These are phyloP conservation scores for Diloba caeruleocephala DNA, from an alignment of 2,888 invertebrate genomes.

Conservation along the genomic window DNA sequence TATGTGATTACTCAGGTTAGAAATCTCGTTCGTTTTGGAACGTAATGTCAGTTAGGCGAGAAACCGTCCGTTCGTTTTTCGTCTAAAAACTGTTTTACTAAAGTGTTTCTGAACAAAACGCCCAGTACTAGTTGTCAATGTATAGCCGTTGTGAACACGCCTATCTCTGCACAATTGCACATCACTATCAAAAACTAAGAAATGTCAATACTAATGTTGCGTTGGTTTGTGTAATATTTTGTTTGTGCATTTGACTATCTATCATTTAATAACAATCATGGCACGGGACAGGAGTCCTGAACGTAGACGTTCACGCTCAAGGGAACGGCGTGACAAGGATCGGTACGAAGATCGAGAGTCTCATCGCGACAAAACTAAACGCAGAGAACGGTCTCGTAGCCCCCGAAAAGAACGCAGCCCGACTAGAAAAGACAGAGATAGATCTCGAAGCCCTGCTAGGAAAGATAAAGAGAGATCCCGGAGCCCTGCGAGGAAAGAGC, in stretches of 20 bases:
- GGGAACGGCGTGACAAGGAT: constrained; percentile 81
- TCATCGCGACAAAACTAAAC: constrained; percentile 79
- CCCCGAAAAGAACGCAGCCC: constrained; percentile 75
- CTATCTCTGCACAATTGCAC: too few relatives aligned
- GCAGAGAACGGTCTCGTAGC: constrained; percentile 77
- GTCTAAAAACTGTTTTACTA: too few relatives aligned
- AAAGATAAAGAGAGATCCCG: constrained; percentile 70
- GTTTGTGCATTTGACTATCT: background rate
- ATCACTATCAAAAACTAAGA: background rate
- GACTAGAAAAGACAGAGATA: constrained; percentile 70
- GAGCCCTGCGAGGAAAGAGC: constrained; percentile 61
- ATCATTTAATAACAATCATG: constrained; percentile 57
- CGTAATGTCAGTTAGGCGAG: too few relatives aligned
- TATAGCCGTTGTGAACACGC: too few relatives aligned
- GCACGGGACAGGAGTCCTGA: constrained; percentile 81
- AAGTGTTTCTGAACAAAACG: too few relatives aligned
- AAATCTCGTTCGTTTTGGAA: too few relatives aligned
- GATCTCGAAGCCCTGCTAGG: constrained; percentile 69
- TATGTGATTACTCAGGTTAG: too few relatives aligned
- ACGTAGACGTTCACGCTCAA: constrained; percentile 80
- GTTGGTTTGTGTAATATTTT: background rate
- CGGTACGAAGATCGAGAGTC: constrained; percentile 82
- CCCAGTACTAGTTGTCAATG: too few relatives aligned
- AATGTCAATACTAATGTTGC: background rate
- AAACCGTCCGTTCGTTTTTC: too few relatives aligned